A percentile compares a stretch with the other conserved stretches of the same genome.
phyloP scores from a whole-genome alignment of 2,888 invertebrate species.

The Brachyptera risi region DNA sequence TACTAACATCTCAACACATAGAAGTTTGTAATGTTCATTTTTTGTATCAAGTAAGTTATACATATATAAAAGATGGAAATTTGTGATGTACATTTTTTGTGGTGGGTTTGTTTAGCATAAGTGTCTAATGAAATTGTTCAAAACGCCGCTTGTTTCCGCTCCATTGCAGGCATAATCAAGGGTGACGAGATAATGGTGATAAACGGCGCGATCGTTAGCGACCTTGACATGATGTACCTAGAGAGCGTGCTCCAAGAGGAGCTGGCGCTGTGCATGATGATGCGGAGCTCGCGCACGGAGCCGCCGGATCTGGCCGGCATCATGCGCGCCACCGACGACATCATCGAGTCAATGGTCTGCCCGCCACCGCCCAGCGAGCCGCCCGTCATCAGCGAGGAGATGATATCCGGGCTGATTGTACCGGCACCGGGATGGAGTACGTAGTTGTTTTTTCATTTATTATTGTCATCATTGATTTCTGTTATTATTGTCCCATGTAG shows the following conservation, averaged over 20 bases:
- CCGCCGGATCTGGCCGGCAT: slow-evolving; percentile 49
- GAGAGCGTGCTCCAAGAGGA: slow-evolving; percentile 95
- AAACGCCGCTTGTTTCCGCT: neutral
- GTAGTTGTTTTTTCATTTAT: slow-evolving; percentile 41
- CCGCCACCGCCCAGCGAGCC: slow-evolving; percentile 95
- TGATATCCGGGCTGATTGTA: slow-evolving; percentile 94
- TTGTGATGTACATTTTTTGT: too few species aligned
- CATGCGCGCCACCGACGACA: slow-evolving; percentile 84
- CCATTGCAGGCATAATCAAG: slow-evolving; percentile 92
- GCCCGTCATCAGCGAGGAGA: slow-evolving; percentile 89
- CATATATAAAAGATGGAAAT: too few species aligned
- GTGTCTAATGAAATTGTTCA: too few species aligned
- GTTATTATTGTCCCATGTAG: too few species aligned
- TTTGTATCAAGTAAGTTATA: too few species aligned
- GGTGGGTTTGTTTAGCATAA: too few species aligned
- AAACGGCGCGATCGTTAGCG: slow-evolving; percentile 95
- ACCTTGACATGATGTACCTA: slow-evolving; percentile 99
- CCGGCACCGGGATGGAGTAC: slow-evolving; percentile 95
- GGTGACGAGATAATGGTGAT: slow-evolving; percentile 99
- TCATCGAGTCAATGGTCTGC: slow-evolving; percentile 92
- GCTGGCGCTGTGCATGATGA: slow-evolving; percentile 92
- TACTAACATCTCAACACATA: too few species aligned
- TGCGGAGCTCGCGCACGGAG: slow-evolving; percentile 68
- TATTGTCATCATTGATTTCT: too few species aligned
- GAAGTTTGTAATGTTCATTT: too few species aligned